A percentile compares a stretch with the other conserved stretches of the same genome.
These are phyloP conservation scores for Proales similis DNA, from an alignment of 1,140 invertebrate genomes.

Conservation along the genomic window DNA sequence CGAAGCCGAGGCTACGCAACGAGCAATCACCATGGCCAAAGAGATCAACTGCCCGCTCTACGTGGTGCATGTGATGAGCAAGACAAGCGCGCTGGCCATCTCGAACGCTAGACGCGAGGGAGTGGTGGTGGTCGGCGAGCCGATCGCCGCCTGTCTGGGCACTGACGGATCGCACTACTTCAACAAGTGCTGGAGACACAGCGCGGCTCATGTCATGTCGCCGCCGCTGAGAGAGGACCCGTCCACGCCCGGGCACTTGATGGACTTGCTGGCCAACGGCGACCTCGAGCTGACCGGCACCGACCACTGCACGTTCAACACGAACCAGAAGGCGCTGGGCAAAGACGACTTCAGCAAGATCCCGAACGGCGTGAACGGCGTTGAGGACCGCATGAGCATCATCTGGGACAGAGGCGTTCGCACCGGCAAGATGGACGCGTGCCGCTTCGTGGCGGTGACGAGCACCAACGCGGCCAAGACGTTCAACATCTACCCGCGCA, in stretches of 20 bases:
- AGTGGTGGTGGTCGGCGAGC: slow-evolving; percentile 76
- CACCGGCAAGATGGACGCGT: slow-evolving; percentile 76
- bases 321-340: slow-evolving; percentile 80
- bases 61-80: slow-evolving; percentile 93
- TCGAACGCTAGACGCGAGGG: slow-evolving; percentile 62
- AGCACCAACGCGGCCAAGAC: slow-evolving; percentile 93
- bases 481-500: slow-evolving; percentile 93
- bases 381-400: slow-evolving; percentile 91
- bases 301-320: slow-evolving; percentile 91
- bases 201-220: slow-evolving; percentile 79
- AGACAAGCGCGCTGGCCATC: slow-evolving; percentile 71
- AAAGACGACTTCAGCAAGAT: slow-evolving; percentile 88
- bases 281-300: slow-evolving; percentile 83
- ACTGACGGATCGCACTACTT: slow-evolving; percentile 50
- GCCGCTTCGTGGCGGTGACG: slow-evolving; percentile 88
- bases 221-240: slow-evolving; percentile 80
- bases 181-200: slow-evolving; percentile 66
- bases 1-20: slow-evolving; percentile 88
- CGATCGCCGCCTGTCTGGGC: slow-evolving; percentile 73
- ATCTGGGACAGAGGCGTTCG: slow-evolving; percentile 96
- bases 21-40: slow-evolving; percentile 85
- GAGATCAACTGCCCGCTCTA: slow-evolving; percentile 83
- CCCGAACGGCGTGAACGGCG: slow-evolving; percentile 94
- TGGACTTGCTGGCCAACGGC: slow-evolving; percentile 77
- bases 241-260: slow-evolving; percentile 69